These are phyloP conservation scores for Dryoscopus gambensis DNA, from an alignment of 2,113 vertebrate genomes.

Conservation along the genomic window DNA sequence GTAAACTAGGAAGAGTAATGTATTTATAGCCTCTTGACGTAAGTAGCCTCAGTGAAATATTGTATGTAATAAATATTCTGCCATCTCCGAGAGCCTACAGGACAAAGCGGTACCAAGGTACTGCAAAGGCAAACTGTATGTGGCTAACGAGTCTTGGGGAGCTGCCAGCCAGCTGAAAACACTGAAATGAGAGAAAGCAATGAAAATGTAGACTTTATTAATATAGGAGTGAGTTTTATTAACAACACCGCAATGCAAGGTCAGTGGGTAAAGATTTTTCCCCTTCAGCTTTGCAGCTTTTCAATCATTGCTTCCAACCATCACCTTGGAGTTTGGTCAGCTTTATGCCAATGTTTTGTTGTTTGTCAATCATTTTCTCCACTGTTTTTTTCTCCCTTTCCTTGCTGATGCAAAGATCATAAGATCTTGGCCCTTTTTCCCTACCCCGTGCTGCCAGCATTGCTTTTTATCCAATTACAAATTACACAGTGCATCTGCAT, in stretches of 20 bases:
- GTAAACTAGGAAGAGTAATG: constrained; percentile 9
- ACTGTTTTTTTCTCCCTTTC: not conserved
- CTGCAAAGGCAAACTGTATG: not conserved
- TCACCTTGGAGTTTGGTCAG: not conserved
- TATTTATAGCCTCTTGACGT: constrained; percentile 31
- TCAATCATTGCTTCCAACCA: not conserved
- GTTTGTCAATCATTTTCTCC: not conserved
- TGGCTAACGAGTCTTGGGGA: constrained; percentile 31
- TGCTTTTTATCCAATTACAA: constrained; percentile 1
- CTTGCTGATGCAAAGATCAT: not conserved
- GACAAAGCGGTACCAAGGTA: not conserved
- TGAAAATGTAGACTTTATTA: constrained; percentile 24
- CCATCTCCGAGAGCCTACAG: not conserved
- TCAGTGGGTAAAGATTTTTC: not conserved
- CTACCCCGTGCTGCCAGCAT: not conserved
- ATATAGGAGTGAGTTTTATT: constrained; percentile 37
- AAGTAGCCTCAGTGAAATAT: constrained; percentile 43
- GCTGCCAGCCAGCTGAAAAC: constrained; percentile 63
- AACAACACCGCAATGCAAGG: constrained; percentile 24
- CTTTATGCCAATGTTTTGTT: not conserved
- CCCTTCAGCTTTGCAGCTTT: not conserved
- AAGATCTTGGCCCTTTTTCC: not conserved
- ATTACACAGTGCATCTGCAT: not conserved
- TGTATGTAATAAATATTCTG: constrained; percentile 18
- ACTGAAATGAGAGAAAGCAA: constrained; percentile 41